A percentile compares a stretch with the other conserved stretches of the same genome.
phyloP scores from a whole-genome alignment of 2,888 invertebrate genomes.

The Agrochola litura region DNA sequence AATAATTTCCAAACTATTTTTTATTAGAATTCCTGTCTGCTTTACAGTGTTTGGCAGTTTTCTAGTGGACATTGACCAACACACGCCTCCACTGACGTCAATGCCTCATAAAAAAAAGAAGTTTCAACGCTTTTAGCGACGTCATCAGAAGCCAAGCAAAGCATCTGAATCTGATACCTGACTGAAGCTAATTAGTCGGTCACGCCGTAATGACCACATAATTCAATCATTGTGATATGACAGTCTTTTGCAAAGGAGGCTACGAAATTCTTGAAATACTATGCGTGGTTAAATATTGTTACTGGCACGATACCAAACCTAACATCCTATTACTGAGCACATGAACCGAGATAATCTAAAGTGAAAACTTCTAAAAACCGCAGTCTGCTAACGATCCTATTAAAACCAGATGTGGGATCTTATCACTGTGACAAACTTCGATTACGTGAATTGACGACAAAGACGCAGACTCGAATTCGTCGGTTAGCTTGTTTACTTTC shows the following conservation, averaged over 20 bases:
- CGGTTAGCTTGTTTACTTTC: slow-evolving; percentile 29
- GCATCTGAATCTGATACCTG: slow-evolving; percentile 34
- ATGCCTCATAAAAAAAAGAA: slow-evolving; percentile 56
- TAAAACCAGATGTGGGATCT: slow-evolving; percentile 14
- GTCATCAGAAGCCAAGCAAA: slow-evolving; percentile 61
- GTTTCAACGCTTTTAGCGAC: slow-evolving; percentile 57
- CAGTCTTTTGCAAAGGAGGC: slow-evolving; percentile 42
- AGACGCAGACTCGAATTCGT: slow-evolving; percentile 17
- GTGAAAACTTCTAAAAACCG: slow-evolving; percentile 33
- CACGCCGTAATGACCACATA: slow-evolving; percentile 25
- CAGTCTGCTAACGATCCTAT: slow-evolving; percentile 33
- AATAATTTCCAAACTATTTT: slow-evolving; percentile 33
- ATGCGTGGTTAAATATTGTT: slow-evolving; percentile 65
- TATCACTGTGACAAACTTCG: slow-evolving; percentile 28
- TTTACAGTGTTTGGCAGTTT: slow-evolving; percentile 72
- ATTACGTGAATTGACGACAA: slow-evolving; percentile 26
- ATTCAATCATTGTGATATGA: slow-evolving; percentile 29
- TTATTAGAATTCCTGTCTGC: slow-evolving; percentile 46
- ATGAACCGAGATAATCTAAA: slow-evolving; percentile 55
- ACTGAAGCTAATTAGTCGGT: slow-evolving; percentile 42
- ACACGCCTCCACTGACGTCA: slow-evolving; percentile 81
- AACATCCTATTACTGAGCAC: slow-evolving; percentile 52
- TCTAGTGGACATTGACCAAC: slow-evolving; percentile 76
- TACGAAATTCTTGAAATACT: slow-evolving; percentile 53
- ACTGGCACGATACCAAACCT: slow-evolving; percentile 72